phyloP scores from a whole-genome alignment of 2,113 vertebrate genomes.

The Opisthocomus hoazin region DNA sequence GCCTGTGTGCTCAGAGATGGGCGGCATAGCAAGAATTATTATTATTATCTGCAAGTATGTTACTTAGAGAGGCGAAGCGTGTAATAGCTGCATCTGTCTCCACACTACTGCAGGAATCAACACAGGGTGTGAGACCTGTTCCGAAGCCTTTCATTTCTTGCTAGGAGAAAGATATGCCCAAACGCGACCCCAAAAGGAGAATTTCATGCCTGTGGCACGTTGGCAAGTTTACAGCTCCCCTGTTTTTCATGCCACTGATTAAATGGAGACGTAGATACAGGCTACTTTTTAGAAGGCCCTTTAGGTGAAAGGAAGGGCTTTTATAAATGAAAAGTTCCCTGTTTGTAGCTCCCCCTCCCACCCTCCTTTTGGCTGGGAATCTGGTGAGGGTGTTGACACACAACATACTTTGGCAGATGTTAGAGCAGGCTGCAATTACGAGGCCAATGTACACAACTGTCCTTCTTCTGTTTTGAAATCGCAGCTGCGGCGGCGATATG shows the following conservation, averaged over 20 bases:
- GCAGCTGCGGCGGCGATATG: slow-evolving; percentile 50
- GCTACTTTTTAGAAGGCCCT: neutral
- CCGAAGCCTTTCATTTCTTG: neutral
- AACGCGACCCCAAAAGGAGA: neutral
- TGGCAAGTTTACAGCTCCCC: neutral
- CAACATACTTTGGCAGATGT: slow-evolving; percentile 60
- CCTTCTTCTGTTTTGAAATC: slow-evolving; percentile 30
- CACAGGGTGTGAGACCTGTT: neutral
- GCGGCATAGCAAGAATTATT: neutral
- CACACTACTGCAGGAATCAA: neutral
- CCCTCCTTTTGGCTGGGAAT: slow-evolving; percentile 29
- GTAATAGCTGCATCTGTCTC: neutral
- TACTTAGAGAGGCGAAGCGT: neutral
- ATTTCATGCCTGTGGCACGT: neutral
- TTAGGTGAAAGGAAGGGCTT: slow-evolving; percentile 25
- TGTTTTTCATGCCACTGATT: neutral
- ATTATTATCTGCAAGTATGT: neutral
- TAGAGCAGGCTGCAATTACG: slow-evolving; percentile 12
- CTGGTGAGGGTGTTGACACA: slow-evolving; percentile 49
- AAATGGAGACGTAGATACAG: slow-evolving; percentile 3
- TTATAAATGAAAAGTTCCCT: slow-evolving; percentile 42
- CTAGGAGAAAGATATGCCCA: neutral
- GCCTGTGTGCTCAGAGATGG: neutral
- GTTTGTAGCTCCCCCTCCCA: neutral
- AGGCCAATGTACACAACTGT: slow-evolving; percentile 24